Evolutionary conservation across 53 echinoderm and acorn worm species (phyloP).

Genomic region (Apostichopus leukothele): DNA sequence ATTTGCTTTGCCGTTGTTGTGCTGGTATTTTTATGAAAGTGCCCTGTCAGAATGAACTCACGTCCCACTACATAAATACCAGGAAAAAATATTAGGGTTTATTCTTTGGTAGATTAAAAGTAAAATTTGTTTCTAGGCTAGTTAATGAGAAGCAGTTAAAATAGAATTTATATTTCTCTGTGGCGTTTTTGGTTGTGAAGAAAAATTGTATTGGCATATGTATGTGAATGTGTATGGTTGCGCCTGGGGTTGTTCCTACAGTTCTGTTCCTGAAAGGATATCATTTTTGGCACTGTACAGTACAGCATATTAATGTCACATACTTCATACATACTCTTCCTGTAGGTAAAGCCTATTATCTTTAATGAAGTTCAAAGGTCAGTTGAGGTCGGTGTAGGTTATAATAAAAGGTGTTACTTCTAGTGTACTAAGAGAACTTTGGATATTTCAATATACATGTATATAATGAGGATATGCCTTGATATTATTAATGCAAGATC

Average conservation of each 20-base stretch:
- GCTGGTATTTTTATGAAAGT: slow-evolving; percentile 9
- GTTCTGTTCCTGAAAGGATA: too few species aligned
- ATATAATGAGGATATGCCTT: background rate
- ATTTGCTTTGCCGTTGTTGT: background rate
- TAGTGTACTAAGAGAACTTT: background rate
- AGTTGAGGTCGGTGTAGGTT: background rate
- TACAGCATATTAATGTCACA: background rate
- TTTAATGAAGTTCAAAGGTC: background rate
- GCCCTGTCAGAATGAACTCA: background rate
- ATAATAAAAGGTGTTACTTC: background rate
- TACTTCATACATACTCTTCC: background rate
- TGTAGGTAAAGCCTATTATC: background rate
- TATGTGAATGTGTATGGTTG: too few species aligned
- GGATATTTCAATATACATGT: background rate
- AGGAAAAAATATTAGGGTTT: too few species aligned
- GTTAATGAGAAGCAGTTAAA: too few species aligned
- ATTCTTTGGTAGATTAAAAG: too few species aligned
- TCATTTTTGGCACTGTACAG: too few species aligned
- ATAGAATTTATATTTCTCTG: too few species aligned
- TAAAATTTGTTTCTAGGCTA: too few species aligned
- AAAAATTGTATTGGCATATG: too few species aligned
- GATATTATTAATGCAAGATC: background rate
- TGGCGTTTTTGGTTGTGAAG: too few species aligned
- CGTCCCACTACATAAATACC: too few species aligned
- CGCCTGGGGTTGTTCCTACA: too few species aligned